Conservation (phyloP, 2,113 vertebrate species). For the Tichodroma muraria region DNA sequence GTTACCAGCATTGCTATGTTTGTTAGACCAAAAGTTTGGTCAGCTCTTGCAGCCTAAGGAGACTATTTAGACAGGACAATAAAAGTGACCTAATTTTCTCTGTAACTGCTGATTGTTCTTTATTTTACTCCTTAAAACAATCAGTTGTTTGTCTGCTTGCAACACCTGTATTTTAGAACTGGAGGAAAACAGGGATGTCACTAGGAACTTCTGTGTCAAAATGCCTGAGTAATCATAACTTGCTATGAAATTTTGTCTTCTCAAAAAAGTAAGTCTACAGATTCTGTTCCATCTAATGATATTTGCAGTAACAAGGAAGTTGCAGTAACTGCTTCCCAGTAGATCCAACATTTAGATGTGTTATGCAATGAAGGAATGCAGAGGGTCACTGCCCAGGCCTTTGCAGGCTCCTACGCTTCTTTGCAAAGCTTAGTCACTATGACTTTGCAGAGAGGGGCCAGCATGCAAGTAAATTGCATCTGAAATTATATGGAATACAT, state of each 20-base stretch:
- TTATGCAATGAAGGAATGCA: background rate
- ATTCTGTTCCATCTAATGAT: background rate
- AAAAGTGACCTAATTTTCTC: background rate
- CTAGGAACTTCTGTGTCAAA: background rate
- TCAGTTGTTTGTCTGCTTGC: background rate
- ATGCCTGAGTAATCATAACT: background rate
- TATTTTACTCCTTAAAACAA: background rate
- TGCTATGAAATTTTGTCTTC: background rate
- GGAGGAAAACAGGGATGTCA: background rate
- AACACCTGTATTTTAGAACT: background rate
- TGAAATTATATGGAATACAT: background rate
- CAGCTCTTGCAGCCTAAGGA: background rate
- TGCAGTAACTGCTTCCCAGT: background rate
- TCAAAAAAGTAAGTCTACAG: background rate
- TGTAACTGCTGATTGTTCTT: background rate
- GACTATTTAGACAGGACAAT: background rate
- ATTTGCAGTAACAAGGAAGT: background rate
- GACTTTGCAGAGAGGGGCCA: background rate
- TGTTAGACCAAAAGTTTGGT: background rate
- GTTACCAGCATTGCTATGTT: background rate
- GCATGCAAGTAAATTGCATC: background rate
- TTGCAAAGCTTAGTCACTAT: background rate
- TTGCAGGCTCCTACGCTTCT: background rate
- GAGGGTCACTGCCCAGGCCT: background rate
- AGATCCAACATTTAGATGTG: background rate